Base-by-base conservation (phyloP, 1,140 invertebrate genomes). In the Bombus ignitus region DNA sequence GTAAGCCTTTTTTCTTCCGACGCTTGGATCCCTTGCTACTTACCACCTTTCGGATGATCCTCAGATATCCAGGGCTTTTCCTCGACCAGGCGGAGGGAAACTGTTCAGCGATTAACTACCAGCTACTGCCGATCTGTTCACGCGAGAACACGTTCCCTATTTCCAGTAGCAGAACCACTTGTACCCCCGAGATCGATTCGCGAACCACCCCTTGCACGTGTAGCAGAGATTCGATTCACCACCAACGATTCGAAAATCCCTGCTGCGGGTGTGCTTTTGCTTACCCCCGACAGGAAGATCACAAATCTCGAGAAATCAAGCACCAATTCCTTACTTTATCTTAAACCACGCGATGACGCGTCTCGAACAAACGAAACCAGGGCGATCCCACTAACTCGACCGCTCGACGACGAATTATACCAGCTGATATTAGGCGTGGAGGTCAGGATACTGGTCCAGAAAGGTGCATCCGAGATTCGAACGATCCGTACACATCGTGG, bases 381-480 rank as follows among this genome's bases (percentile, higher is more conserved):
- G 80, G 72, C 85, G 80, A 86, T 71, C 65, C 73, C 73, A 82
- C 71, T 76, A 57, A 71, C 37, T 37, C 59, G 73, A 59, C 32
- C 53, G 37, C 42, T 18, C 71, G 13, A 35, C 71, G 70, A 62
- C 71, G 66, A 53, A 82, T 82, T 62, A 57, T n/a, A 37, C 42
- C 78, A 75, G 39, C 65, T 13, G 71, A 85, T 84, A 70, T 83
- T 71, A 80, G 76, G 53, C 76, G 76, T 72, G 47, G 76, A 62
- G 10, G 8, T 18, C 8, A 6, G 44, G 28, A 70, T n/a, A 22
- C 81, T 35, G 35, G 32, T 35, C 37, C 28, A 59, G 47, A 32
- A 35, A 10, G 42, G 12, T 6, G 13, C 12, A 47, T 44, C 32
- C 73, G 44, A 18, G 73, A 75, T 13, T 35, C 53, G 25, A n/a